These are phyloP conservation scores for Acrocyrtus sp. DNA, from an alignment of 2,888 invertebrate species.

Conservation along the genomic window DNA sequence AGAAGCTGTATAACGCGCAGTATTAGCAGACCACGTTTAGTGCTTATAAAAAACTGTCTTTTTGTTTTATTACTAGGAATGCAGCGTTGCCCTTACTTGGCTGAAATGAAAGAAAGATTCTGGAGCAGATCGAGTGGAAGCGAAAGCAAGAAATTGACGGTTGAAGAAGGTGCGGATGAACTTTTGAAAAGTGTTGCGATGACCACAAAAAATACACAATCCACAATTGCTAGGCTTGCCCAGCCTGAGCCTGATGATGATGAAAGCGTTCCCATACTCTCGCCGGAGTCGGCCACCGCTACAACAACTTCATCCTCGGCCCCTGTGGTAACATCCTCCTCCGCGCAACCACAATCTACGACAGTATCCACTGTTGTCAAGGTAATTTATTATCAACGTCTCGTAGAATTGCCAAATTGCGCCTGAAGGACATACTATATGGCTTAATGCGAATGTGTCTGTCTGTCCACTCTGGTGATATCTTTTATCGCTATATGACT, in stretches of 20 bases:
- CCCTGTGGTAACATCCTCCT: conserved; percentile 64
- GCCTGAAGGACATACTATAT: too few relatives aligned
- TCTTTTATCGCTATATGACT: too few relatives aligned
- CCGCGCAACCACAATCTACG: conserved; percentile 66
- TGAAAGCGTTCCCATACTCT: conserved; percentile 61
- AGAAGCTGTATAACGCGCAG: too few relatives aligned
- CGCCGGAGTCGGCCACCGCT: conserved; percentile 67
- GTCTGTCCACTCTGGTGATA: background rate
- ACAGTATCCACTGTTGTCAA: conserved; percentile 63
- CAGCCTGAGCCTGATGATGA: conserved; percentile 64
- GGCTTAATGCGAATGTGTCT: too few relatives aligned
- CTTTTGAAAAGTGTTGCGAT: conserved; percentile 63
- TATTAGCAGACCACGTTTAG: too few relatives aligned
- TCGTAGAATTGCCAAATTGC: too few relatives aligned
- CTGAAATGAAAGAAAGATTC: conserved; percentile 64
- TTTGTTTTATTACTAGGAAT: conserved; percentile 56
- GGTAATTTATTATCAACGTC: conserved; percentile 57
- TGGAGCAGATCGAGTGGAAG: conserved; percentile 62
- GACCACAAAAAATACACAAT: conserved; percentile 64
- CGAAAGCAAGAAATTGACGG: conserved; percentile 61
- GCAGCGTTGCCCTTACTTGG: conserved; percentile 64
- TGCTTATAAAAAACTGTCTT: conserved; percentile 9
- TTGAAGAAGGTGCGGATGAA: conserved; percentile 63
- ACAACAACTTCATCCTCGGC: conserved; percentile 66
- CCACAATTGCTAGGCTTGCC: conserved; percentile 63